Percentiles rank a stretch among this genome's conserved stretches.
These are phyloP conservation scores for Drosophila cyrtoloma DNA, from an alignment of 2,888 invertebrate genomes.

Conservation along the genomic window DNA sequence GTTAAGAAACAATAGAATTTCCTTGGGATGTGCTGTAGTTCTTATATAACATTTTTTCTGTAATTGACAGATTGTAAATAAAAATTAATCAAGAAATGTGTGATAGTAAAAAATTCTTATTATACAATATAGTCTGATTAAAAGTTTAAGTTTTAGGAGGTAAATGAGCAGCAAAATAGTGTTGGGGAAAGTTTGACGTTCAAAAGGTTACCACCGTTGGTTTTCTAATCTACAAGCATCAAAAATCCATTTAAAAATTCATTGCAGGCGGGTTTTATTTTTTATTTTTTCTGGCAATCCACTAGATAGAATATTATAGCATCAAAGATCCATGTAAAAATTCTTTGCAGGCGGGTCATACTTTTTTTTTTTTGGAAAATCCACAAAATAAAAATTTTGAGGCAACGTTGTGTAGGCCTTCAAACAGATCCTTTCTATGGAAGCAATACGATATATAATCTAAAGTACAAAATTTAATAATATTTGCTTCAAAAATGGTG, in stretches of 20 bases:
- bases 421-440: background rate
- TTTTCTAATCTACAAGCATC: background rate
- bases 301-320: background rate
- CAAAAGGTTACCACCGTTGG: too few species aligned
- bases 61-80: background rate
- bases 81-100: background rate
- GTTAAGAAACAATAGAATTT: background rate
- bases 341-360: background rate
- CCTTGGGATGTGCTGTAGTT: background rate
- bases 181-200: background rate
- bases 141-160: background rate
- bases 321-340: background rate
- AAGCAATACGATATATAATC: background rate
- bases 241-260: too few species aligned
- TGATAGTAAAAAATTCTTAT: background rate
- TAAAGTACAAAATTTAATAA: background rate
- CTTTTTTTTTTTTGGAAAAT: background rate
- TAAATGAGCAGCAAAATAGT: background rate
- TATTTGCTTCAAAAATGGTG: background rate
- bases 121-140: background rate
- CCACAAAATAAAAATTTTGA: background rate
- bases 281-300: too few species aligned
- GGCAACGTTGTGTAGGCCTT: background rate
- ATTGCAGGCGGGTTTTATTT: too few species aligned
- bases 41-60: background rate